Conservation (phyloP, 2,113 vertebrate genomes). For the Gymnarchus niloticus region DNA sequence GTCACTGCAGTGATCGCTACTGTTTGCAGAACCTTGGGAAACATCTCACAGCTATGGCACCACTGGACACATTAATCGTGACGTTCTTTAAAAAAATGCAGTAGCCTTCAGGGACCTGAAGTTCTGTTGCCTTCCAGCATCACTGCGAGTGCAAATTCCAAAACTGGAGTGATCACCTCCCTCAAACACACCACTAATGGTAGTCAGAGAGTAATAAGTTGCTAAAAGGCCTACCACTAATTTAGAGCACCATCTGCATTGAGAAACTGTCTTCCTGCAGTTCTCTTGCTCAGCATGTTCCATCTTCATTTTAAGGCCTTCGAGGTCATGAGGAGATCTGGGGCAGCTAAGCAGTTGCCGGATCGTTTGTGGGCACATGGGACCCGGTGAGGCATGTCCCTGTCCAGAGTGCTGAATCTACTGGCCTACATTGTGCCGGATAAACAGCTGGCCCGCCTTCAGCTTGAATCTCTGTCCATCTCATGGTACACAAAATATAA, state of each 20-base stretch:
- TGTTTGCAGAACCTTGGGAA: not conserved
- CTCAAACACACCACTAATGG: not conserved
- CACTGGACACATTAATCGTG: not conserved
- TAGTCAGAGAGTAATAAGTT: not conserved
- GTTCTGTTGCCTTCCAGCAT: not conserved
- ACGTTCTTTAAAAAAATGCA: not conserved
- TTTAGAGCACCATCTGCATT: not conserved
- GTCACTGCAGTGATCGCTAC: not conserved
- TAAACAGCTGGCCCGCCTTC: not conserved
- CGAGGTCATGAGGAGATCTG: not conserved
- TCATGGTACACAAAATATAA: not conserved
- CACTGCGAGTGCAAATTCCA: not conserved
- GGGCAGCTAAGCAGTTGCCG: not conserved
- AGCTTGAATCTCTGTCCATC: not conserved
- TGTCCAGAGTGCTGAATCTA: not conserved
- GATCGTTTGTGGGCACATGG: not conserved
- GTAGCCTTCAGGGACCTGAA: not conserved
- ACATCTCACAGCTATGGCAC: not conserved
- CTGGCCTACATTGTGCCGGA: not conserved
- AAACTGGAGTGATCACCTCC: not conserved
- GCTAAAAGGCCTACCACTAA: not conserved
- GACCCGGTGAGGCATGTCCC: not conserved
- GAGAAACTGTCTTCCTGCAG: not conserved
- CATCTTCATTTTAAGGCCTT: not conserved
- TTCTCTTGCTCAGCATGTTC: constrained; percentile 3